Percentiles rank a stretch among this genome's conserved stretches.
These are phyloP conservation scores for Meda fulgida DNA, from an alignment of 2,797 vertebrate genomes.

Conservation along the genomic window DNA sequence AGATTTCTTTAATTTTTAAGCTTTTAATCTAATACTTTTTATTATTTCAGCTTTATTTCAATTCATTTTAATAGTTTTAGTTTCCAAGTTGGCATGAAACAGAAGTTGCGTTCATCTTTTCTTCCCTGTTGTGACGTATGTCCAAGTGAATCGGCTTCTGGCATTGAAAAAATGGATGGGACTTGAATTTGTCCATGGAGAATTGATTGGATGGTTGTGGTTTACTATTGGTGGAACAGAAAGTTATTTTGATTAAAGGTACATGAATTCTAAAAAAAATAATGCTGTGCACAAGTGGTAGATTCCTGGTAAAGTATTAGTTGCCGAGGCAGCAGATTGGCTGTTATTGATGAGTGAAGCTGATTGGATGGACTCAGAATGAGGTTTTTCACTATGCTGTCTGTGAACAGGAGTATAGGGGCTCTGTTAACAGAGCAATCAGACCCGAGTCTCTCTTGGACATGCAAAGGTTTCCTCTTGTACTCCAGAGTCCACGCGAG, in stretches of 20 bases:
- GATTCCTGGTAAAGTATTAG: background rate
- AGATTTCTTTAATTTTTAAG: background rate
- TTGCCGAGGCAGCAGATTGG: slow-evolving; percentile 29
- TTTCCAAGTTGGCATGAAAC: background rate
- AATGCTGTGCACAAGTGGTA: background rate
- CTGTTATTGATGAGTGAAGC: slow-evolving; percentile 28
- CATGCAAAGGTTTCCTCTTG: slow-evolving; percentile 21
- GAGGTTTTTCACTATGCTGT: slow-evolving; percentile 9
- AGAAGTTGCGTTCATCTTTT: background rate
- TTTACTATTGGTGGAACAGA: background rate
- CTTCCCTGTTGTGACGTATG: background rate
- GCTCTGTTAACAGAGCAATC: slow-evolving; percentile 35
- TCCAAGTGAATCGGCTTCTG: background rate
- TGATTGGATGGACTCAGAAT: slow-evolving; percentile 31
- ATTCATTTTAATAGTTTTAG: background rate
- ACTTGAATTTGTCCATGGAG: background rate
- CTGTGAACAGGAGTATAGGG: slow-evolving; percentile 37
- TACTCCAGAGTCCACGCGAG: background rate
- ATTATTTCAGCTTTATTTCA: background rate
- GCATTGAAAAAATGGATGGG: background rate
- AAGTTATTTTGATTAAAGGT: background rate
- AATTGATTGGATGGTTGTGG: background rate
- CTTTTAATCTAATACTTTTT: too few relatives aligned
- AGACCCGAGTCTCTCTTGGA: background rate
- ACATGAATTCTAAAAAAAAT: too few relatives aligned